Base-by-base conservation (phyloP, 1,140 invertebrate genomes). In the Drosophila ercepeae region DNA sequence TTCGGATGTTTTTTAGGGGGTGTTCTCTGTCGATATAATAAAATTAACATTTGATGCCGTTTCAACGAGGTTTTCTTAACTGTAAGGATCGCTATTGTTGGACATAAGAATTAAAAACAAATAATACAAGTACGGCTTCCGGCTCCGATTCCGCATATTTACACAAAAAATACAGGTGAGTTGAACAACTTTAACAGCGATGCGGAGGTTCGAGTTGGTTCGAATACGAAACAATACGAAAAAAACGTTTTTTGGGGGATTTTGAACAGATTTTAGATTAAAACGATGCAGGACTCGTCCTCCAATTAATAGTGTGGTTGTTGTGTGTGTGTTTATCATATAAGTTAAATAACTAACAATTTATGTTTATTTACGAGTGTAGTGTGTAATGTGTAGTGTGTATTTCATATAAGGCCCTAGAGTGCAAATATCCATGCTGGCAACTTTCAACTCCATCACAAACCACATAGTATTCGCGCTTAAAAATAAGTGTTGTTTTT, bases 351-450 rank as follows among this genome's bases (percentile, higher is more conserved):
- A 84, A 84, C 81, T 86, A 84, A 84, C 81, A 84, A 86, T 75
- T 44, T 69, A 44, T 67, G 71, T 79, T 59, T 79, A 48, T 71
- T 29, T 72, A 46, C 68, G 32, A 48, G 69, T 64, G 63, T 61
- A 53, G 39, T 49, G 19, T 53, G n/a, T n/a, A 52, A 44, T 32
- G 60, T 63, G 57, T 46, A 18, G 55, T 79, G 67, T 78, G 76
- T 84, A 84, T 84, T 54, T 84, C 82, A 84, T 84, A 88, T 84
- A 84, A 84, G 81, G 81, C 81, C 81, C 81, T 84, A 84, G 81
- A 84, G 82, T 84, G 81, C 81, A 84, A 84, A 88, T 86, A 84
- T 86, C 78, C 53, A 73, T 70, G 64, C 71, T 63, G 76, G 71
- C 75, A 78, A 64, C 65, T 42, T 65, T 57, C 61, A 46, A 51